These are phyloP conservation scores for Seira musarum DNA, from an alignment of 2,888 invertebrate genomes.

Conservation along the genomic window DNA sequence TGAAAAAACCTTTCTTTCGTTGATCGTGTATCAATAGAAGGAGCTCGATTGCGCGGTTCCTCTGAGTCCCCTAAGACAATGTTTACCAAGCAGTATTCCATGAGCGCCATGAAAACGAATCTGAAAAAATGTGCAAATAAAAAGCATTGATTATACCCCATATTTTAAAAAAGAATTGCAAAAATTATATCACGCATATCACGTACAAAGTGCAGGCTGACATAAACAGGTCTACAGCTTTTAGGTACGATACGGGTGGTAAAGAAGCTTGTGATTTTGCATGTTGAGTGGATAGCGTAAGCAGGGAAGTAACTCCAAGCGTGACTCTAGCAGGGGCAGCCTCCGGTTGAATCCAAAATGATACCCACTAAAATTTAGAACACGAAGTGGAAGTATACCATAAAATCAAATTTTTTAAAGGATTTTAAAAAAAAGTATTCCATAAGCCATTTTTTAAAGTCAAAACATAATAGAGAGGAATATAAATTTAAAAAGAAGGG, in stretches of 20 bases:
- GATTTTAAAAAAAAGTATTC: too few relatives aligned
- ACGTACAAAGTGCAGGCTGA: conserved; percentile 89
- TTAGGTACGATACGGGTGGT: conserved; percentile 94
- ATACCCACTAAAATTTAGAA: conserved; percentile 90
- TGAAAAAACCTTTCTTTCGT: conserved; percentile 64
- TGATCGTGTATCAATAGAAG: conserved; percentile 49
- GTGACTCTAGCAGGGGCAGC: conserved; percentile 95
- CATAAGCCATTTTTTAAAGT: too few relatives aligned
- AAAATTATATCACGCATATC: background rate
- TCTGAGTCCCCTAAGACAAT: conserved; percentile 84
- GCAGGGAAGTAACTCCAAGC: conserved; percentile 89
- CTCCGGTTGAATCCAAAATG: conserved; percentile 96
- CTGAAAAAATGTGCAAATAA: conserved; percentile 72
- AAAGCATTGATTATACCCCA: background rate
- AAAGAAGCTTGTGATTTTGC: conserved; percentile 94
- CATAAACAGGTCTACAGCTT: conserved; percentile 95
- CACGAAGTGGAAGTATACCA: too few relatives aligned
- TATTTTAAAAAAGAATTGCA: too few relatives aligned
- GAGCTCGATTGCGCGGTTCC: conserved; percentile 54
- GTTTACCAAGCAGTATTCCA: conserved; percentile 94
- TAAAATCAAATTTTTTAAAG: too few relatives aligned
- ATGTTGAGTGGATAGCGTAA: conserved; percentile 92
- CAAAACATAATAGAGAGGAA: too few relatives aligned
- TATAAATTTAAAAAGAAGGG: too few relatives aligned
- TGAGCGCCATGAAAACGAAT: conserved; percentile 93